Evolutionary conservation across 2,113 vertebrate species (phyloP).

Genomic region (Tapirus terrestris): DNA sequence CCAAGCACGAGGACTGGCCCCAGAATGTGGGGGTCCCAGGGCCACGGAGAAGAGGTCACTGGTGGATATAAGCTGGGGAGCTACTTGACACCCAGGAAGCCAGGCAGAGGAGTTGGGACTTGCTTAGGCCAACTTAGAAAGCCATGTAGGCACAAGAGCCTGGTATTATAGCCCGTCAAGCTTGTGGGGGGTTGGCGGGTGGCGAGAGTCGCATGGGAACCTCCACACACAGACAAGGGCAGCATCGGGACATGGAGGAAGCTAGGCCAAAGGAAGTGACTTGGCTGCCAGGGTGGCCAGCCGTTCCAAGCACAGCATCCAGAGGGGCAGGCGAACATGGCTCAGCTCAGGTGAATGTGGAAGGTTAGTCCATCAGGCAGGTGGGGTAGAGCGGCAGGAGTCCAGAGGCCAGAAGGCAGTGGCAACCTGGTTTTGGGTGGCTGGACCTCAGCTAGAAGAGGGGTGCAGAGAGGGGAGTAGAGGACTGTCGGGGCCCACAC

Average conservation of each 20-base stretch:
- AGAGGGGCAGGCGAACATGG: neutral
- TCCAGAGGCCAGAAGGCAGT: neutral
- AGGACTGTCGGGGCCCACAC: neutral
- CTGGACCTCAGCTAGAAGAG: neutral
- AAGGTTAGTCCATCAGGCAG: neutral
- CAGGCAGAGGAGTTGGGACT: neutral
- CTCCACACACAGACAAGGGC: neutral
- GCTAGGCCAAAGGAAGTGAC: neutral
- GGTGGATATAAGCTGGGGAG: neutral
- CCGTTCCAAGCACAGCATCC: neutral
- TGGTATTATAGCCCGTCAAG: accelerated
- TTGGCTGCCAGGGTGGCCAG: neutral
- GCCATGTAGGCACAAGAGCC: neutral
- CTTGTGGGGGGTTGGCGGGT: too few species aligned
- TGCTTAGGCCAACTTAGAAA: neutral
- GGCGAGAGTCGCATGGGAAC: neutral
- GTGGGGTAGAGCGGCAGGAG: neutral
- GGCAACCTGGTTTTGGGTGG: neutral
- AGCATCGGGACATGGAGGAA: neutral
- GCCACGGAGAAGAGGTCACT: neutral
- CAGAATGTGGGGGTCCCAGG: neutral
- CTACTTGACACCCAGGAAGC: neutral
- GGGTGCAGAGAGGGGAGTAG: neutral
- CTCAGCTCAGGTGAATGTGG: neutral
- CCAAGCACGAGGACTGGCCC: neutral